phyloP scores from a whole-genome alignment of 53 echinoderm and acorn worm species.

The Antedon mediterranea region DNA sequence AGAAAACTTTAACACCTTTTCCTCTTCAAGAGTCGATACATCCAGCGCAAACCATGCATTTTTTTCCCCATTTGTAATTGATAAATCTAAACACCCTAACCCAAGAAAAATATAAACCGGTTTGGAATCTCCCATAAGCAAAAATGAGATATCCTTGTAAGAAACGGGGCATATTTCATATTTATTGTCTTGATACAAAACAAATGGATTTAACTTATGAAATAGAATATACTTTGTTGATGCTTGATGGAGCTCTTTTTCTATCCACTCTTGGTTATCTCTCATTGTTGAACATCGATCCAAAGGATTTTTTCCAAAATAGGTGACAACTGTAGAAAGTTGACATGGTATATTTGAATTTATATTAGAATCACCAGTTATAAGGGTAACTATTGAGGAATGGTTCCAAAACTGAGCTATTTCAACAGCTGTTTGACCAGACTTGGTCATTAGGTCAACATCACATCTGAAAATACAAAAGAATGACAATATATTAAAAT shows the following conservation, averaged over 20 bases:
- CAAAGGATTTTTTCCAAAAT: slow-evolving; percentile 60
- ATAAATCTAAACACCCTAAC: neutral
- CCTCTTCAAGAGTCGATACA: slow-evolving; percentile 29
- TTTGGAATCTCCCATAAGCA: slow-evolving; percentile 16
- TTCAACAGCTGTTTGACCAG: slow-evolving; percentile 79
- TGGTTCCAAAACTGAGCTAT: slow-evolving; percentile 97
- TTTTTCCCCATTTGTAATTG: neutral
- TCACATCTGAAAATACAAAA: slow-evolving; percentile 35
- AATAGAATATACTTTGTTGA: slow-evolving; percentile 36
- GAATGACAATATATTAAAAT: too few species aligned
- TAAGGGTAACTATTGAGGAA: neutral
- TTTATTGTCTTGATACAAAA: slow-evolving; percentile 31
- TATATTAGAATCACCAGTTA: neutral
- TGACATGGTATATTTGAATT: neutral
- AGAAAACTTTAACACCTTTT: slow-evolving; percentile 25
- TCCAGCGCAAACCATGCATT: slow-evolving; percentile 76
- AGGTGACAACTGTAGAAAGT: slow-evolving; percentile 34
- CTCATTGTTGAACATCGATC: slow-evolving; percentile 52
- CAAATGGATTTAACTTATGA: slow-evolving; percentile 34
- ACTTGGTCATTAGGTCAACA: slow-evolving; percentile 40
- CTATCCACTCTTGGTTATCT: slow-evolving; percentile 52
- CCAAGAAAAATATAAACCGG: slow-evolving; percentile 2
- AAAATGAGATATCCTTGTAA: slow-evolving; percentile 37
- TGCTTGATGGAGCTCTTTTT: slow-evolving; percentile 21
- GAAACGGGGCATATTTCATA: slow-evolving; percentile 36